Conservation (phyloP, 2,797 vertebrate species). For the Bovichtus diacanthus region DNA sequence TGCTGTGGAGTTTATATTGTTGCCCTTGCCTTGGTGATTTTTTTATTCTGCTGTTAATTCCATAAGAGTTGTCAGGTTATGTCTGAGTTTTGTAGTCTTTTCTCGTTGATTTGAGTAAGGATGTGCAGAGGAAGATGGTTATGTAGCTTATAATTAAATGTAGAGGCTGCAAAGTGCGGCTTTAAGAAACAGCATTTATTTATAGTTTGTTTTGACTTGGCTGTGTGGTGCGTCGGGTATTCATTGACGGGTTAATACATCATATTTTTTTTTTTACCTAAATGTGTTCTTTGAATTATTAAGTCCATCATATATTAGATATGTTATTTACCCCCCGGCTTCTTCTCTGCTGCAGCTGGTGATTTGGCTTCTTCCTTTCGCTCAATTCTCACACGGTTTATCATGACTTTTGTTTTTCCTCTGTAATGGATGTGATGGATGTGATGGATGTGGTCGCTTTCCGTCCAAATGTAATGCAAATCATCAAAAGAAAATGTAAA, state of each 20-base stretch:
- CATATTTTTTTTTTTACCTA: background rate
- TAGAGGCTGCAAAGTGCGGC: background rate
- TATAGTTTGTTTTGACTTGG: background rate
- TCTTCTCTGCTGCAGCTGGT: background rate
- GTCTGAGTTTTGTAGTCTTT: background rate
- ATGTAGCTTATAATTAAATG: background rate
- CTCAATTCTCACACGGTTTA: background rate
- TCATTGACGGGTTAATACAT: no score
- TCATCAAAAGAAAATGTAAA: no score
- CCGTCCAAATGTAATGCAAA: background rate
- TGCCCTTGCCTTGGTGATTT: background rate
- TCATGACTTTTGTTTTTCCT: background rate
- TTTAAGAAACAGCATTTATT: background rate
- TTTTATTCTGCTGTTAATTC: background rate
- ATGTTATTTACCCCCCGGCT: background rate
- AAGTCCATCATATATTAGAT: background rate
- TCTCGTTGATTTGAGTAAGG: no score
- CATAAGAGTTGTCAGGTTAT: background rate
- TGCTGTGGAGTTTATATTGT: background rate
- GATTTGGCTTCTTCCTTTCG: background rate
- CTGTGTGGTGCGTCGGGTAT: no score
- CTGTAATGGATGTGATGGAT: background rate
- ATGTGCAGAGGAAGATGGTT: background rate
- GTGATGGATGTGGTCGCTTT: background rate
- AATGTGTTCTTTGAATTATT: background rate